Percentiles rank a stretch among this genome's conserved stretches.
phyloP scores from a whole-genome alignment of 2,797 vertebrate genomes.

The Neosilurus hyrtlii region DNA sequence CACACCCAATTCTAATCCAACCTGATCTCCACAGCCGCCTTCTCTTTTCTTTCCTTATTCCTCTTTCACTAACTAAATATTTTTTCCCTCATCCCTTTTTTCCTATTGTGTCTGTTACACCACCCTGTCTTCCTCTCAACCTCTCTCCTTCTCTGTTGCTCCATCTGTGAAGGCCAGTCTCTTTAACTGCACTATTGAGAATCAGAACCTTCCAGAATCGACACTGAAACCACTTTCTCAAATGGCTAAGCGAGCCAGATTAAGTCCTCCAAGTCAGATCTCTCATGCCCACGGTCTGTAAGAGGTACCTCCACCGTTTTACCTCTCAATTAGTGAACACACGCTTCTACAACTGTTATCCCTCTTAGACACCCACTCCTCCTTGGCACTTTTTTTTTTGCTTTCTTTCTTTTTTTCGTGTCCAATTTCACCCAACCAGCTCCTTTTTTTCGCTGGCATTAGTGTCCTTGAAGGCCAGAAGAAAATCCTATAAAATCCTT shows the following conservation, averaged over 20 bases:
- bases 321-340: constrained; percentile 51
- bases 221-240: constrained; percentile 28
- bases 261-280: constrained; percentile 55
- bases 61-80: constrained; percentile 58
- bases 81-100: constrained; percentile 40
- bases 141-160: not conserved
- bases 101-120: constrained; percentile 28
- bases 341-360: constrained; percentile 48
- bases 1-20: constrained; percentile 71
- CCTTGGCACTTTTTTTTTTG: constrained; percentile 36
- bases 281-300: constrained; percentile 46
- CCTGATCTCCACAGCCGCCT: constrained; percentile 48
- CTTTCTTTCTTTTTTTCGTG: constrained; percentile 40
- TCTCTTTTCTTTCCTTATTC: constrained; percentile 62
- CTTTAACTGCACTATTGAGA: constrained; percentile 8
- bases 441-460: constrained; percentile 62
- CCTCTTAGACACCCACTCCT: constrained; percentile 40
- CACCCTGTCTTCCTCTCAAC: constrained; percentile 12
- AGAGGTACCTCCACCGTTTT: constrained; percentile 55
- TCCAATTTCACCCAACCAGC: constrained; percentile 51
- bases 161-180: constrained; percentile 3
- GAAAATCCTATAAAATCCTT: constrained; percentile 79
- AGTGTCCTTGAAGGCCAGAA: constrained; percentile 79
- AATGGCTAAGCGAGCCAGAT: constrained; percentile 31
- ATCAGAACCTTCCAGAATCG: constrained; percentile 11